Conservation (phyloP, 2,113 vertebrate species). For the Mirza zaza region DNA sequence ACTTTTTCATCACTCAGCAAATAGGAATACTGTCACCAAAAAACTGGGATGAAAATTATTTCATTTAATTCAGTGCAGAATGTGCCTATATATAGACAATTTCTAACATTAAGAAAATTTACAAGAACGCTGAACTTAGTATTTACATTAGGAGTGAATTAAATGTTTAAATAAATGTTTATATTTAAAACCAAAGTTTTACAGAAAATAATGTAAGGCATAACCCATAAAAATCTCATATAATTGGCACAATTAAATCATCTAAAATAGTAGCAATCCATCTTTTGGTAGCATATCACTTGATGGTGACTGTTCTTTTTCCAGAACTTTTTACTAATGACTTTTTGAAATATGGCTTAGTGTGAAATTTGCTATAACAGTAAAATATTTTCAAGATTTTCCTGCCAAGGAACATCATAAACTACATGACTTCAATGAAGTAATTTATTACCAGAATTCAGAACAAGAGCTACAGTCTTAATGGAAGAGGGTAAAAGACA, state of each 20-base stretch:
- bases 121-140: conserved; percentile 52
- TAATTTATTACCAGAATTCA: conserved; percentile 68
- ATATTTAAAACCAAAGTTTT: conserved; percentile 72
- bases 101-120: conserved; percentile 63
- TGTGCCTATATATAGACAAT: conserved; percentile 60
- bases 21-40: conserved; percentile 61
- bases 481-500: conserved; percentile 54
- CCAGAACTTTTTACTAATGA: conserved; percentile 56
- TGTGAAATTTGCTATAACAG: conserved; percentile 67
- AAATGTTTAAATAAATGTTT: conserved; percentile 75
- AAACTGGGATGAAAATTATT: conserved; percentile 52
- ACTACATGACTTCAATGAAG: conserved; percentile 57
- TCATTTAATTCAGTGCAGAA: conserved; percentile 59
- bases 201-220: conserved; percentile 52
- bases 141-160: conserved; percentile 70
- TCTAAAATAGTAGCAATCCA: conserved; percentile 64
- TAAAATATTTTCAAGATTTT: conserved; percentile 73
- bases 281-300: conserved; percentile 44
- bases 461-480: conserved; percentile 61
- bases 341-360: conserved; percentile 71
- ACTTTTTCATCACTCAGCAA: conserved; percentile 53
- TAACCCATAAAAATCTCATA: conserved; percentile 68
- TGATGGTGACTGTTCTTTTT: conserved; percentile 61
- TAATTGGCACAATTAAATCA: conserved; percentile 58
- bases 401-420: conserved; percentile 64